Percentiles rank a stretch among this genome's conserved stretches.
Conservation (phyloP, 2,888 invertebrate species). For the Phalera bucephala region DNA sequence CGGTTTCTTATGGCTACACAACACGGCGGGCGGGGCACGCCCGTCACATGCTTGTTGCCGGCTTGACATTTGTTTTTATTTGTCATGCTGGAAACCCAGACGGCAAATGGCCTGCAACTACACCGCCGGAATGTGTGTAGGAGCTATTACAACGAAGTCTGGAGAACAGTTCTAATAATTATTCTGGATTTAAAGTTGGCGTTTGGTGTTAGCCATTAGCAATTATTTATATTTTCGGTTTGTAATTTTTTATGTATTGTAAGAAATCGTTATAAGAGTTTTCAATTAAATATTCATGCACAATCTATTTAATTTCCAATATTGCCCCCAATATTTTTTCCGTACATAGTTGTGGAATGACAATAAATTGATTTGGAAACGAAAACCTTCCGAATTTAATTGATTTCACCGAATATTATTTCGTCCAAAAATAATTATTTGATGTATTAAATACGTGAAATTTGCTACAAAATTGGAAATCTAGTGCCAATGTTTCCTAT, state of each 20-base stretch:
- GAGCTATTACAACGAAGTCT: too few species aligned
- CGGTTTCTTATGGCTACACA: too few species aligned
- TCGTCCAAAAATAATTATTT: slow-evolving; percentile 1
- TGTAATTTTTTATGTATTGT: not conserved
- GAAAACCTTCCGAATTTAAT: slow-evolving; percentile 31
- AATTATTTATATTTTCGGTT: too few species aligned
- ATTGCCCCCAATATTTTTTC: slow-evolving; percentile 26
- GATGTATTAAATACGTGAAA: slow-evolving; percentile 30
- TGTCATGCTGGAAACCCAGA: too few species aligned
- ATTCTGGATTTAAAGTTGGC: too few species aligned
- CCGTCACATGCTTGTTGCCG: too few species aligned
- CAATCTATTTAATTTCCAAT: slow-evolving; percentile 9
- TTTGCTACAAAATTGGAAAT: slow-evolving; percentile 46
- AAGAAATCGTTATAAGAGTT: not conserved
- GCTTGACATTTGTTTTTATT: too few species aligned
- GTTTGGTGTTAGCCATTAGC: too few species aligned
- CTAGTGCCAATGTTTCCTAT: slow-evolving; percentile 50
- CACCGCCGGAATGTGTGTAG: too few species aligned
- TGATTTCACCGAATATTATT: slow-evolving; percentile 26
- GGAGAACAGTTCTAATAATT: too few species aligned
- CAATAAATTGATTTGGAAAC: slow-evolving; percentile 58
- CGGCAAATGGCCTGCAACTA: too few species aligned
- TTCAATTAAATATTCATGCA: slow-evolving; percentile 6
- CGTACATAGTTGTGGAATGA: slow-evolving; percentile 68
- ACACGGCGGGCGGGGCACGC: too few species aligned